Conservation (phyloP, 2,888 invertebrate species). For the Syrista parreyssii region DNA sequence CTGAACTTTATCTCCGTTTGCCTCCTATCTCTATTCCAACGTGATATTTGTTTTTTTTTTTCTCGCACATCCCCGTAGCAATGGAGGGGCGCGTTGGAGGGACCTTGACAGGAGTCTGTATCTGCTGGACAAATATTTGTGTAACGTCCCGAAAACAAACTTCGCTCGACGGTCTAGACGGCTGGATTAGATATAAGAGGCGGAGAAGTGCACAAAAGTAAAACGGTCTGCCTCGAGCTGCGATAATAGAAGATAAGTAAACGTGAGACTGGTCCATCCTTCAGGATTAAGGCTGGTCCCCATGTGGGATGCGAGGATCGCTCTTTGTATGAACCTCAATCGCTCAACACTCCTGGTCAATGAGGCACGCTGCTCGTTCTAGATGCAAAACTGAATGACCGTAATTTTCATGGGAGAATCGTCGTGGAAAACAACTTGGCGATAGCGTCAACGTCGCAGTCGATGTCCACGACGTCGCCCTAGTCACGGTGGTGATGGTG, state of each 20-base stretch:
- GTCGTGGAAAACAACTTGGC: background rate
- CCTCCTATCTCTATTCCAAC: background rate
- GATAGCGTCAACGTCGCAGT: background rate
- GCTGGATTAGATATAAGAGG: background rate
- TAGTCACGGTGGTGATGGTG: background rate
- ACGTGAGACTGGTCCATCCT: constrained; percentile 26
- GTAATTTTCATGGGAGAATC: background rate
- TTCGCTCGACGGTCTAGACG: background rate
- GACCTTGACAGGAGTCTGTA: background rate
- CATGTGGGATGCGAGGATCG: background rate
- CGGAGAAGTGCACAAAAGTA: background rate
- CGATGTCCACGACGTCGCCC: background rate
- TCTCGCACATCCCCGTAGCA: background rate
- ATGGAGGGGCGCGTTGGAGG: background rate
- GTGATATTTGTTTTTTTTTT: background rate
- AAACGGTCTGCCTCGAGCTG: background rate
- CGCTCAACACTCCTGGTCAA: background rate
- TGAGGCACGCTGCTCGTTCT: background rate
- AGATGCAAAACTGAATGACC: background rate
- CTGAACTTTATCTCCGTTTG: background rate
- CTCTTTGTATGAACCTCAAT: background rate
- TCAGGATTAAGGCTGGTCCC: constrained; percentile 23
- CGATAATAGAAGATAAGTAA: constrained; percentile 10
- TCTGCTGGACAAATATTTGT: background rate
- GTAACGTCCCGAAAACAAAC: background rate